phyloP scores from a whole-genome alignment of 1,140 invertebrate species.

The Neotoxoptera formosana region DNA sequence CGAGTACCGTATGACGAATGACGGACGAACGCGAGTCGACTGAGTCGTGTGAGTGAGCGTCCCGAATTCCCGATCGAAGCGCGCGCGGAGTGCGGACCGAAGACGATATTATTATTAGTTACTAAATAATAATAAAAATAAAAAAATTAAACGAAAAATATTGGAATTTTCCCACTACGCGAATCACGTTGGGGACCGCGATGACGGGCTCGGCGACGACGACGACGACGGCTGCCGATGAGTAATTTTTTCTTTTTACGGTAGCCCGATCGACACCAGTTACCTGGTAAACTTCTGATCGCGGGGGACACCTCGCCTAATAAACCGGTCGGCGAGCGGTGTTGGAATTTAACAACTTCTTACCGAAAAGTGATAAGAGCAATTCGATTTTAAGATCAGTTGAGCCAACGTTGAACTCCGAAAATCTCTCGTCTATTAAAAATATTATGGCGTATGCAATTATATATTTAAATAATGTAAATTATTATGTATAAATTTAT shows the following conservation, averaged over 20 bases:
- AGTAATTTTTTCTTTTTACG: constrained; percentile 10
- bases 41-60: neutral
- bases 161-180: constrained; percentile 11
- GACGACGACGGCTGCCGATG: neutral
- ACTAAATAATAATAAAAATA: neutral
- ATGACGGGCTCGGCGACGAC: neutral
- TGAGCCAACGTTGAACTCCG: neutral
- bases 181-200: neutral
- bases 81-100: no score
- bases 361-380: neutral
- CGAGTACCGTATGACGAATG: neutral
- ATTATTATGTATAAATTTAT: no score
- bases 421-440: neutral
- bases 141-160: neutral
- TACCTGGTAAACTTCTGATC: neutral
- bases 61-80: neutral
- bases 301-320: neutral
- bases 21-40: neutral
- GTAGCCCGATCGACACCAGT: neutral
- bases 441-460: no score
- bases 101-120: neutral
- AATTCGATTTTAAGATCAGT: neutral
- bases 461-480: no score
- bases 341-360: neutral
- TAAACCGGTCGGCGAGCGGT: neutral